A percentile compares a stretch with the other conserved stretches of the same genome.
Conservation (phyloP, 2,888 invertebrate genomes). For the Cyclophora albipunctata region DNA sequence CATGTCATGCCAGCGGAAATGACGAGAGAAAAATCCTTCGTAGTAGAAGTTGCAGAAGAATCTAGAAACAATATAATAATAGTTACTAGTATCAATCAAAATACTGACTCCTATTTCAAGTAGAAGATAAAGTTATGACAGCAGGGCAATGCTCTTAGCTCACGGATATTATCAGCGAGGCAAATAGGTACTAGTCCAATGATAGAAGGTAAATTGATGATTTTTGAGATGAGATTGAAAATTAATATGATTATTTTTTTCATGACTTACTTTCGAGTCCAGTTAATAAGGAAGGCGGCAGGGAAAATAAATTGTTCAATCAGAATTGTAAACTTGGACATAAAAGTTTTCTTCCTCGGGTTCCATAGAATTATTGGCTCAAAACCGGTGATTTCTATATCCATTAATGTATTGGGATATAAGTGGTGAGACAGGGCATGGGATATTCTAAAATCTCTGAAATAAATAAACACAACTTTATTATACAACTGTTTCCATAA, state of each 20-base stretch:
- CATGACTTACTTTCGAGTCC: no score
- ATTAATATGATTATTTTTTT: no score
- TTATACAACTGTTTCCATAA: no score
- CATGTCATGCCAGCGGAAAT: conserved; percentile 50
- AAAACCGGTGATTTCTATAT: conserved; percentile 80
- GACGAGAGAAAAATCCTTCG: conserved; percentile 39
- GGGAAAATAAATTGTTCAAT: conserved; percentile 57
- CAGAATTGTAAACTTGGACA: conserved; percentile 66
- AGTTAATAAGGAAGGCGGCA: conserved; percentile 35
- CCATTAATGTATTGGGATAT: conserved; percentile 85
- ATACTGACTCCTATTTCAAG: no score
- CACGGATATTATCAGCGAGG: no score
- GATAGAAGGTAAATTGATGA: no score
- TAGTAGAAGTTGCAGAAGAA: conserved; percentile 33
- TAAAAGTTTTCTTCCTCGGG: conserved; percentile 69
- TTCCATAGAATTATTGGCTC: conserved; percentile 82
- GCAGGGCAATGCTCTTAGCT: no score
- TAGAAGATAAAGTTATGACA: no score
- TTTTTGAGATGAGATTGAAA: no score
- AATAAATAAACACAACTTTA: conserved; percentile 20
- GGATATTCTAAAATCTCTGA: conserved; percentile 83
- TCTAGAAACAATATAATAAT: conserved; percentile 24
- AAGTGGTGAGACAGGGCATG: conserved; percentile 88
- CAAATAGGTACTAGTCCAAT: no score
- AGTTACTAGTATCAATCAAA: neutral